A percentile compares a stretch with the other conserved stretches of the same genome.
phyloP scores from a whole-genome alignment of 2,888 invertebrate genomes.

The Meteorus cinctellus region DNA sequence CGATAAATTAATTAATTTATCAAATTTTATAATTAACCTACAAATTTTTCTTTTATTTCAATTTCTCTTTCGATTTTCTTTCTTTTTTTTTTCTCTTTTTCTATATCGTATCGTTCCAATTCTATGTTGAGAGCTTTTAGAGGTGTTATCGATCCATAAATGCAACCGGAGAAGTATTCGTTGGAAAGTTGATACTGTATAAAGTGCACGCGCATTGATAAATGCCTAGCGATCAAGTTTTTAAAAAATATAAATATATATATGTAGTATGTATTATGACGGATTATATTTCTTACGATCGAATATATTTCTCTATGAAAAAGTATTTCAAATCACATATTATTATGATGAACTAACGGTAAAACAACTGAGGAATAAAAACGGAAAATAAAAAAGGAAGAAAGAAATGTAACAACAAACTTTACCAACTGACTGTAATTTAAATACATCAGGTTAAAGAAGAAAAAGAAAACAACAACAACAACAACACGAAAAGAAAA shows the following conservation, averaged over 20 bases:
- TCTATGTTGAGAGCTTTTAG: background rate
- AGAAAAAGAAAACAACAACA: background rate
- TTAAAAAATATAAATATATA: background rate
- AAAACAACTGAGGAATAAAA: background rate
- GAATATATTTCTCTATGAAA: background rate
- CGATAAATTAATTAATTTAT: too few species aligned
- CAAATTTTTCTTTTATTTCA: too few species aligned
- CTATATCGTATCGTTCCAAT: background rate
- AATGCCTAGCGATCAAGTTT: background rate
- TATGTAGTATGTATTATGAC: background rate
- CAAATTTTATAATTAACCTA: too few species aligned
- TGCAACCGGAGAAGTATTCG: constrained; percentile 3
- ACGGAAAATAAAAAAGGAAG: too few species aligned
- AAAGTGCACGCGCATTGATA: constrained; percentile 7
- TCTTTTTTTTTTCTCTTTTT: background rate
- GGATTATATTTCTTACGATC: background rate
- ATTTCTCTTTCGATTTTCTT: too few species aligned
- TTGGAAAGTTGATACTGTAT: constrained; percentile 10
- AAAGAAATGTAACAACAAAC: too few species aligned
- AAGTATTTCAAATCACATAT: too few species aligned
- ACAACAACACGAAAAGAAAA: too few species aligned
- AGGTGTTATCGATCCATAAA: background rate
- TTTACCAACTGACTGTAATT: too few species aligned
- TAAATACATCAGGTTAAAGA: background rate
- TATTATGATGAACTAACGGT: background rate